Percentiles rank a stretch among this genome's conserved stretches.
These are phyloP conservation scores for Mycalesis mineus DNA, from an alignment of 2,888 invertebrate genomes.

Conservation along the genomic window DNA sequence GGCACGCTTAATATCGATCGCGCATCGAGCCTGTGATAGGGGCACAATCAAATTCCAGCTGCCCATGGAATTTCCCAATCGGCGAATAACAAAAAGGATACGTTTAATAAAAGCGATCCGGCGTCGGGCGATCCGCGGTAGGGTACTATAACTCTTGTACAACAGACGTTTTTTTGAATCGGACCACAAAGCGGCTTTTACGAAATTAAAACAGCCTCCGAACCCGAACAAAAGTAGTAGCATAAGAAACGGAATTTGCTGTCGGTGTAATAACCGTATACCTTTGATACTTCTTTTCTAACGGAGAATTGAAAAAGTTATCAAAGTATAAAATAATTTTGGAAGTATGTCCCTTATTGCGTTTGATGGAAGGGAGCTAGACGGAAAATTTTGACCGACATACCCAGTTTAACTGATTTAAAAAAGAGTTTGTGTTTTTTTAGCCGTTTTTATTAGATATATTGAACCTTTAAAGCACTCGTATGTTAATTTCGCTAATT, in stretches of 20 bases:
- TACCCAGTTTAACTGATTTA: too few relatives aligned
- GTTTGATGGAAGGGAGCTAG: too few relatives aligned
- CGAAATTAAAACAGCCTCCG: not conserved
- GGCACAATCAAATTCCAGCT: constrained; percentile 29
- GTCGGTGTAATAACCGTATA: too few relatives aligned
- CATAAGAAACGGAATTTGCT: not conserved
- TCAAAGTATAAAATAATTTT: too few relatives aligned
- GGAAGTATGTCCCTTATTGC: too few relatives aligned
- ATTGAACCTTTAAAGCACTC: too few relatives aligned
- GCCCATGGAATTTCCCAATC: constrained; percentile 33
- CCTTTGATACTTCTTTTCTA: too few relatives aligned
- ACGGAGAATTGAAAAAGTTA: too few relatives aligned
- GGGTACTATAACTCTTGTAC: constrained; percentile 13
- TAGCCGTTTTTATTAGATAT: too few relatives aligned
- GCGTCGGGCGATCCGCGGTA: constrained; percentile 4
- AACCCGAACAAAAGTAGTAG: not conserved
- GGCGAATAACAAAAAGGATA: constrained; percentile 29
- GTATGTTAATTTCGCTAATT: too few relatives aligned
- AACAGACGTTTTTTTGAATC: constrained; percentile 2
- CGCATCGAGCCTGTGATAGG: constrained; percentile 7
- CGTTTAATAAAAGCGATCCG: constrained; percentile 31
- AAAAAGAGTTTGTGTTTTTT: too few relatives aligned
- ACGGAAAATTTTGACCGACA: too few relatives aligned
- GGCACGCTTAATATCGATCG: not conserved
- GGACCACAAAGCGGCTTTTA: not conserved